These are phyloP conservation scores for Chaetodon auriga DNA, from an alignment of 2,113 vertebrate genomes.

Conservation along the genomic window DNA sequence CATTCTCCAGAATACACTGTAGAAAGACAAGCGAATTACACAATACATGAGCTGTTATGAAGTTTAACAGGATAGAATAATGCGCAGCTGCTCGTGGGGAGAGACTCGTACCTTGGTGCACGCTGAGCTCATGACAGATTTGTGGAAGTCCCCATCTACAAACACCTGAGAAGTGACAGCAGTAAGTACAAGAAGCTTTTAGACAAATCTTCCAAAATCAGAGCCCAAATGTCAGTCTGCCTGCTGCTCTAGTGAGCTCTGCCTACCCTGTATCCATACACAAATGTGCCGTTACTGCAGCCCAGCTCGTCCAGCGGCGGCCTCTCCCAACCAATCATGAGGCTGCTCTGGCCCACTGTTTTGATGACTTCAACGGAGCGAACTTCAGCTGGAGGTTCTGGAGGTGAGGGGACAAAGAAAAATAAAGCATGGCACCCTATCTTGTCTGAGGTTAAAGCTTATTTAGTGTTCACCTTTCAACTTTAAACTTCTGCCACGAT, in stretches of 20 bases:
- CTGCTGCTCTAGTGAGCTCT: not conserved
- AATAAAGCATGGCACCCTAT: not conserved
- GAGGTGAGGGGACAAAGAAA: not conserved
- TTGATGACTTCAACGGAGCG: conserved; percentile 76
- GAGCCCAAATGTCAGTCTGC: not conserved
- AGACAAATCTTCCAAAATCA: not conserved
- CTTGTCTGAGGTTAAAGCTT: not conserved
- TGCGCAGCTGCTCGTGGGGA: not conserved
- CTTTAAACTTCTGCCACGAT: not conserved
- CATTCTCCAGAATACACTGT: conserved; percentile 77
- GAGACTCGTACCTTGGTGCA: conserved; percentile 69
- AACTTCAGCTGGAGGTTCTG: conserved; percentile 79
- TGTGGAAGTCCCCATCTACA: conserved; percentile 67
- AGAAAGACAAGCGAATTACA: not conserved
- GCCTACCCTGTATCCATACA: conserved; percentile 82
- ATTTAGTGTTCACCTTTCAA: not conserved
- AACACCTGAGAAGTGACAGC: conserved; percentile 53
- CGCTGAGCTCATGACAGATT: conserved; percentile 76
- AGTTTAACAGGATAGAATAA: not conserved
- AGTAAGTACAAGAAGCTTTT: not conserved
- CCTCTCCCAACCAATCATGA: conserved; percentile 81
- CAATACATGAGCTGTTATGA: not conserved
- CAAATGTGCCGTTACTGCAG: conserved; percentile 79
- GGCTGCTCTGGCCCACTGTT: conserved; percentile 73
- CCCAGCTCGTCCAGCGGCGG: conserved; percentile 77